Evolutionary conservation across 2,797 vertebrate species (phyloP), one percentile per base, ranked within the genome.

Genomic region (Eupleurogrammus muticus): DNA sequence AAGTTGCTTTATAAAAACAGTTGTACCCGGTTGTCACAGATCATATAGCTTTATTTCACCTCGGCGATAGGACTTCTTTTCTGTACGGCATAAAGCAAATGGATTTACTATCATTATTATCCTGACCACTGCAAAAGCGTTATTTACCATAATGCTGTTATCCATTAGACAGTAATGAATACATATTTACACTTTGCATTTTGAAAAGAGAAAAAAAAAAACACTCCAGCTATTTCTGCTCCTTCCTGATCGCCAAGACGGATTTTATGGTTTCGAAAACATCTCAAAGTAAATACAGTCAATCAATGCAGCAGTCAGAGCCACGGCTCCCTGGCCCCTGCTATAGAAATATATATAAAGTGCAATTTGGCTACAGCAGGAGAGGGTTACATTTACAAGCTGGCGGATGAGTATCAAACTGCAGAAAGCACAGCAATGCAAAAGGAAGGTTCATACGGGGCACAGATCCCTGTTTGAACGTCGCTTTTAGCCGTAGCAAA

Each of bases 1-100:
- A 86, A 58, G 76, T 69, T 55, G 64, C 66, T 79, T 80, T 70
- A 69, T 79, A 48, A 84, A 66, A 75, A 62, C 77, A 69, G 60
- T 52, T 77, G 72, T 69, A 77, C n/a, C 55, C 60, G n/a, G 47
- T 72, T 74, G 83, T 85, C 75, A 87, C 88, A 80, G 72, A 77
- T 84, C 84, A 83, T 82, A 69, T 59, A 20, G 57, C 65, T 72
- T 68, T 7, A 69, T 67, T 52, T 78, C 59, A 80, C 68, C 68
- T 71, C 23, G 52, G 56, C 67, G 53, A 67, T 47, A n/a, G 9
- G 52, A 56, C 58, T 3, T 28, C 6, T 28, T 28, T 52, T 65
- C 61, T 20, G 44, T 32, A 34, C 12, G 36, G 21, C 48, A 23
- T 44, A 24, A 62, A 77, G 70, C 8, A 12, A 51, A 51, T 8